A percentile compares a stretch with the other conserved stretches of the same genome.
These are phyloP conservation scores for Carassius carassius DNA, from an alignment of 2,113 vertebrate genomes.

Conservation along the genomic window DNA sequence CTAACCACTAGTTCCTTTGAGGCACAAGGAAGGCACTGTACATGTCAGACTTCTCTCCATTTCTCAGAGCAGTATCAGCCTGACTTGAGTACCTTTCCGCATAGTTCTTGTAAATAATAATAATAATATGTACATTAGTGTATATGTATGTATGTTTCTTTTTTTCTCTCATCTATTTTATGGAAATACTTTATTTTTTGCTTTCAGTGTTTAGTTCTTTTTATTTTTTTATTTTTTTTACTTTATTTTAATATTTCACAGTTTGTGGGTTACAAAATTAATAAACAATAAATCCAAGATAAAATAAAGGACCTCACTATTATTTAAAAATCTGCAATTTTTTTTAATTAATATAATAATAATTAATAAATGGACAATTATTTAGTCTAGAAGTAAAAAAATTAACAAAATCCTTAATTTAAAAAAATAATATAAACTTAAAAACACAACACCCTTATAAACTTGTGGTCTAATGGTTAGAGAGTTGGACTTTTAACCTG, in stretches of 20 bases:
- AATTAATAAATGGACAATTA: background rate
- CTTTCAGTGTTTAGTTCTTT: background rate
- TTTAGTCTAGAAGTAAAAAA: background rate
- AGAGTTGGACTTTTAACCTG: too few relatives aligned
- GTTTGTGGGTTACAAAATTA: background rate
- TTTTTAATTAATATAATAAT: background rate
- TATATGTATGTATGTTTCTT: background rate
- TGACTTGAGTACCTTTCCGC: background rate
- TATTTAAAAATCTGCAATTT: background rate
- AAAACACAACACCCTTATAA: background rate
- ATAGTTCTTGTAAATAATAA: background rate
- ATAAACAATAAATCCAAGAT: background rate
- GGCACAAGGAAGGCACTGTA: background rate
- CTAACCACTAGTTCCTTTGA: constrained; percentile 28
- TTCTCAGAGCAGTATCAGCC: constrained; percentile 13
- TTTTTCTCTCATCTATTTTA: background rate
- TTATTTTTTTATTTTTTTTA: background rate
- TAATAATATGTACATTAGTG: background rate
- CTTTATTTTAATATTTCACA: background rate
- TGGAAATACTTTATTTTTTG: background rate
- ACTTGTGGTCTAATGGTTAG: too few relatives aligned
- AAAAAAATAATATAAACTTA: background rate
- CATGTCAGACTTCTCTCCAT: background rate
- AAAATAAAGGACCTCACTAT: background rate
- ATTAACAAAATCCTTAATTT: background rate